These are phyloP conservation scores for Amaurobius ferox DNA, from an alignment of 2,888 invertebrate genomes.

Conservation along the genomic window DNA sequence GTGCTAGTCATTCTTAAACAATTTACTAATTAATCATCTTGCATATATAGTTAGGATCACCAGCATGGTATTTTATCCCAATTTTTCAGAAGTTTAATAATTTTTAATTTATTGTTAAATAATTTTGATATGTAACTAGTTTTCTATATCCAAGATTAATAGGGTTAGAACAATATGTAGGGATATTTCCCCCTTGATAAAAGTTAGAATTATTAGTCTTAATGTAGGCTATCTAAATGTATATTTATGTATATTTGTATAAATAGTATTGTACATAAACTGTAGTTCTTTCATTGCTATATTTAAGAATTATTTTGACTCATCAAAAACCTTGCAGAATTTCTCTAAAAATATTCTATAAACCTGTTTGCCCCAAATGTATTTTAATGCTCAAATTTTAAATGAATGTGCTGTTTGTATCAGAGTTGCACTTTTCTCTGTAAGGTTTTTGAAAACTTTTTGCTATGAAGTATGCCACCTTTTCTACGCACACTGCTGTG, in stretches of 20 bases:
- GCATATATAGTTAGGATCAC: too few relatives aligned
- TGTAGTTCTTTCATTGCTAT: neutral
- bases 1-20: too few relatives aligned
- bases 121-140: slow-evolving; percentile 2
- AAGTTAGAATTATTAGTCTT: slow-evolving; percentile 18
- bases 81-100: neutral
- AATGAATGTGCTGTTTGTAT: neutral
- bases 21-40: too few relatives aligned
- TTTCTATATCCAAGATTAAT: slow-evolving; percentile 33
- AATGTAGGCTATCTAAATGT: slow-evolving; percentile 30
- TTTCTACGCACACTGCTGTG: slow-evolving; percentile 42
- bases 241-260: slow-evolving; percentile 59
- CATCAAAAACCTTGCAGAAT: slow-evolving; percentile 20
- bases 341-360: neutral
- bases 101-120: neutral
- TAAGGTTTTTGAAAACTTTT: slow-evolving; percentile 22
- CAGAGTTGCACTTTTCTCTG: slow-evolving; percentile 1
- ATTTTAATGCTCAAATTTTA: slow-evolving; percentile 17
- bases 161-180: slow-evolving; percentile 49
- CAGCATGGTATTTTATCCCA: neutral
- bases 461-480: slow-evolving; percentile 2
- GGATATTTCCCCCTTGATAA: slow-evolving; percentile 41
- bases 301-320: neutral
- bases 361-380: neutral
- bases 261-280: slow-evolving; percentile 56